A percentile compares a stretch with the other conserved stretches of the same genome.
Evolutionary conservation across 2,113 vertebrate species (phyloP).

Genomic region (Crypturellus undulatus): DNA sequence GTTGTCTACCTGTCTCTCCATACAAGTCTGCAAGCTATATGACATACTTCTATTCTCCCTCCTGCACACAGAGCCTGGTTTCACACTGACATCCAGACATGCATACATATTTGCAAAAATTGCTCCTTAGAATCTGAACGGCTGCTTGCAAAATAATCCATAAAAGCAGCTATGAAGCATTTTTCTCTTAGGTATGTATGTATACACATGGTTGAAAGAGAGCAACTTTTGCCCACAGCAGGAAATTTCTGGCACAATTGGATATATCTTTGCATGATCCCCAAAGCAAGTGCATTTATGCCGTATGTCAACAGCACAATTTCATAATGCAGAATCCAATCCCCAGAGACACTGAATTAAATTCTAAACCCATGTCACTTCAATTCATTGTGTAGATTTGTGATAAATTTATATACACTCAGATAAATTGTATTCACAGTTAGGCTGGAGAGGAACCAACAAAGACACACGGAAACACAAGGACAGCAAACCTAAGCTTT

Average conservation of each 20-base stretch:
- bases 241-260: background rate
- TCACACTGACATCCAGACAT: background rate
- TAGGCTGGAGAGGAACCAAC: background rate
- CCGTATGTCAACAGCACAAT: background rate
- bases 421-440: background rate
- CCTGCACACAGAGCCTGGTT: background rate
- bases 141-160: background rate
- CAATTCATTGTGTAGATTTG: background rate
- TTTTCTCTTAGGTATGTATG: background rate
- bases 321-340: background rate
- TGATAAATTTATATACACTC: background rate
- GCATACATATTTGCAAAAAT: background rate
- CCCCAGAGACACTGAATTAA: background rate
- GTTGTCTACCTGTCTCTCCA: background rate
- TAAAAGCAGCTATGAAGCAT: background rate
- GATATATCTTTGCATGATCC: background rate
- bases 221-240: background rate
- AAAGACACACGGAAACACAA: background rate
- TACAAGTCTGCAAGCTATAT: background rate
- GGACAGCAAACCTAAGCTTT: background rate
- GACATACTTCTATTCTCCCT: background rate
- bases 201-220: background rate
- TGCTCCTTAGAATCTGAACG: background rate
- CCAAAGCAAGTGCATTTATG: background rate
- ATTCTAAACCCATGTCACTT: background rate